phyloP scores from a whole-genome alignment of 2,888 invertebrate species.

The Frankliniella intonsa region DNA sequence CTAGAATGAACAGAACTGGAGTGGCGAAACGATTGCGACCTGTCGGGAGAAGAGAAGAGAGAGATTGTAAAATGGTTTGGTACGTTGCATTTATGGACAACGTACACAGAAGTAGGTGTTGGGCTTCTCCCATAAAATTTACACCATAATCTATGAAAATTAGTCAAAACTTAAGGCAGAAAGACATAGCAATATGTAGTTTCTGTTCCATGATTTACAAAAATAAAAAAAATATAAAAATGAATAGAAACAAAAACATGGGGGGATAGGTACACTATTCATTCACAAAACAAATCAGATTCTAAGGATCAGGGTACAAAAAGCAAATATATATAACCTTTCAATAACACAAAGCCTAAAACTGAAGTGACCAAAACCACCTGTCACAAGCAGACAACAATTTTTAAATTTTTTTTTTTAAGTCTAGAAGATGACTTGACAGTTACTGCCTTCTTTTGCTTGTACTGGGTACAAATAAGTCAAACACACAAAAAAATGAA shows the following conservation, averaged over 20 bases:
- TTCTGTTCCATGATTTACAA: constrained; percentile 35
- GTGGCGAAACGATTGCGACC: constrained; percentile 93
- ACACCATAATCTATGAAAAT: constrained; percentile 13
- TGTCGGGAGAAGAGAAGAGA: constrained; percentile 46
- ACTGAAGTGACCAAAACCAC: constrained; percentile 24
- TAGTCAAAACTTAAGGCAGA: background rate
- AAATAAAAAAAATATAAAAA: background rate
- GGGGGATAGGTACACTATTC: background rate
- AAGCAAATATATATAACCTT: constrained; percentile 30
- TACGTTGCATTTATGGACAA: background rate
- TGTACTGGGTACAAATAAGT: background rate
- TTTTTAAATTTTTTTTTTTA: background rate
- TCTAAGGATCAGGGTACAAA: constrained; percentile 34
- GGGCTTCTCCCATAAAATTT: background rate
- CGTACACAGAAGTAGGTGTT: background rate
- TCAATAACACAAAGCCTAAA: constrained; percentile 29
- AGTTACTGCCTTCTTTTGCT: no score
- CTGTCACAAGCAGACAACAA: background rate
- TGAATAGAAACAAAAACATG: background rate
- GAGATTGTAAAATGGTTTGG: constrained; percentile 3
- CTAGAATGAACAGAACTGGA: constrained; percentile 67
- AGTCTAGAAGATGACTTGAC: background rate
- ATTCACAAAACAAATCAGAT: constrained; percentile 29
- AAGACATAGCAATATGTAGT: background rate
- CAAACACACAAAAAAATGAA: background rate